Evolutionary conservation across 2,888 invertebrate species (phyloP), one percentile per base, ranked within the genome.

Genomic region (Acrocyrtus sp.): DNA sequence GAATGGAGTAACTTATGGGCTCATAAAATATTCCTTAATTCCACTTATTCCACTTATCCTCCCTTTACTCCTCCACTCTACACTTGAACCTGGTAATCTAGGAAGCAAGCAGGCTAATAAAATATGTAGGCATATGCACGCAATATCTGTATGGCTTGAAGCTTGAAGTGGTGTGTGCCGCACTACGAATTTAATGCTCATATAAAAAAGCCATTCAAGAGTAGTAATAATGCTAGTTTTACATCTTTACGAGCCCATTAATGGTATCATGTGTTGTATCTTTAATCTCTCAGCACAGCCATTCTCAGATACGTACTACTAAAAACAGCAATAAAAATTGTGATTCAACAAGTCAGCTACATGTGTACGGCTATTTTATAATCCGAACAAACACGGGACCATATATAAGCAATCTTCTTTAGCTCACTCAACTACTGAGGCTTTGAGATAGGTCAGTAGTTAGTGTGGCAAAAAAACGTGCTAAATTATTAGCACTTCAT

Each of bases 281-380:
- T 58, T 26, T 41, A 60, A 65, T 65, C 65, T 65, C 29, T 54
- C 17, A 19, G 19, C 27, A 50, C 45, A n/a, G n/a, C 27, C 41
- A 63, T 50, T 62, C 41, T 41, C 6, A 39, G 8, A 39, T 10
- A 39, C 12, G 12, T 39, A 10, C 12, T 39, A 39, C 39, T 15
- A 39, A 39, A 39, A 41, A 19, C 50, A 68, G 51, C 50, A 62
- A 57, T 56, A 65, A 53, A n/a, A 39, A 61, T 26, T 51, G 22
- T 51, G 60, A 61, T 50, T 21, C 69, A 77, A 53, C 82, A 82
- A 75, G 80, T 80, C 90, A 66, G n/a, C n/a, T n/a, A n/a, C n/a
- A n/a, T n/a, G n/a, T n/a, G n/a, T n/a, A n/a, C n/a, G n/a, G n/a
- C n/a, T n/a, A n/a, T n/a, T n/a, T n/a, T n/a, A n/a, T n/a, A n/a